phyloP scores from a whole-genome alignment of 2,113 vertebrate species.

The Pteronura brasiliensis region DNA sequence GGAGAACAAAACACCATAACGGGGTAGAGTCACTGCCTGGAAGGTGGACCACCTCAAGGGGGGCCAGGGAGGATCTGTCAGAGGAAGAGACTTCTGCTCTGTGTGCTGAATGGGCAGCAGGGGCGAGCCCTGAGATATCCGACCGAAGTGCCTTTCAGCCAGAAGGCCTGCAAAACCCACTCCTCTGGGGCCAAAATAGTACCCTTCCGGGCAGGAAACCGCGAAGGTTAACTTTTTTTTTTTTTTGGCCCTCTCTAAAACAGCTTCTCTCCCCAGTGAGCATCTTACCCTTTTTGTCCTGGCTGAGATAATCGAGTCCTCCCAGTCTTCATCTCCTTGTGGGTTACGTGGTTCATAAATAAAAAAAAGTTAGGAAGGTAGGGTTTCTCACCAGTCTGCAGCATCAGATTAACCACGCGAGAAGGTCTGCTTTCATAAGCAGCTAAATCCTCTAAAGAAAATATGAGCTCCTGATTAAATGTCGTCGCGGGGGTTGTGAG shows the following conservation, averaged over 20 bases:
- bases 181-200: background rate
- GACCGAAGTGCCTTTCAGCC: background rate
- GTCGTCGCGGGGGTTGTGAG: slow-evolving; percentile 60
- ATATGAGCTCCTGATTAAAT: slow-evolving; percentile 56
- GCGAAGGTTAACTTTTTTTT: background rate
- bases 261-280: background rate
- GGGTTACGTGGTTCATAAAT: background rate
- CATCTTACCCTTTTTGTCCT: background rate
- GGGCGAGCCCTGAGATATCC: background rate
- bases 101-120: background rate
- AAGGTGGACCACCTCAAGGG: background rate
- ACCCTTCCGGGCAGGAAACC: background rate
- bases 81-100: background rate
- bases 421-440: slow-evolving; percentile 14
- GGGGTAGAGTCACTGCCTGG: background rate
- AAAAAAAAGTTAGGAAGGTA: background rate
- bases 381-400: background rate
- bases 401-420: background rate
- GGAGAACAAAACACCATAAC: background rate
- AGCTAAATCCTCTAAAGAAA: slow-evolving; percentile 44
- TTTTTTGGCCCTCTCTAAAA: background rate
- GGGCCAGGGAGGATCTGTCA: background rate
- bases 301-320: background rate
- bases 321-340: background rate
- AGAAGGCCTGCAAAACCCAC: background rate